Percentiles rank a stretch among this genome's conserved stretches.
These are phyloP conservation scores for Periphyllus acericola DNA, from an alignment of 2,888 invertebrate species.

Conservation along the genomic window DNA sequence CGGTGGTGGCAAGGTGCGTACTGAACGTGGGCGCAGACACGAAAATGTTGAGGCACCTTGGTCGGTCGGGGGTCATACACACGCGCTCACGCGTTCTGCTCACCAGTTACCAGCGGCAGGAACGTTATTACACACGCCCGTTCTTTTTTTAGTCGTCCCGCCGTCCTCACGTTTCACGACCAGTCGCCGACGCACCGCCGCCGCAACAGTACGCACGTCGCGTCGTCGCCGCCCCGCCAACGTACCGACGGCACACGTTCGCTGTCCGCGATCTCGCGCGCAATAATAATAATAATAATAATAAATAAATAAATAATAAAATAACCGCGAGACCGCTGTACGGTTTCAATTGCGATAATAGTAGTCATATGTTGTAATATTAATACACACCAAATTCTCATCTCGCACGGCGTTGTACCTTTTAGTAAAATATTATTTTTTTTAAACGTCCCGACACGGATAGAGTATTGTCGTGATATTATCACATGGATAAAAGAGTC, in stretches of 20 bases:
- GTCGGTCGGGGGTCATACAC: constrained; percentile 62
- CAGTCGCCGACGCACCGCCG: constrained; percentile 48
- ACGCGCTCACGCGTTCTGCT: constrained; percentile 61
- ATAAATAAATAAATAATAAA: not conserved
- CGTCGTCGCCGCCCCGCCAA: not conserved
- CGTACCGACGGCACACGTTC: not conserved
- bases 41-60: constrained; percentile 62
- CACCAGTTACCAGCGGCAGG: constrained; percentile 56
- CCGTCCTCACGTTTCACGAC: constrained; percentile 61
- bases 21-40: constrained; percentile 62
- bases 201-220: constrained; percentile 12
- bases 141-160: constrained; percentile 62
- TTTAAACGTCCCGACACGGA: too few relatives aligned
- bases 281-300: too few relatives aligned
- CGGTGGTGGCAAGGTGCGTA: constrained; percentile 56
- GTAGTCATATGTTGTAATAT: too few relatives aligned
- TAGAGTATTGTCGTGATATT: too few relatives aligned
- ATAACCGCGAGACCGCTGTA: too few relatives aligned
- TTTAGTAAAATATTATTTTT: too few relatives aligned
- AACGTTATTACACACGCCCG: constrained; percentile 58
- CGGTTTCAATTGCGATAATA: too few relatives aligned
- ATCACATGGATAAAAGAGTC: too few relatives aligned
- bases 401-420: not conserved
- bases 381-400: not conserved
- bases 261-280: not conserved